Conservation (phyloP, 1,140 invertebrate species). For the Trichonephila clavata region DNA sequence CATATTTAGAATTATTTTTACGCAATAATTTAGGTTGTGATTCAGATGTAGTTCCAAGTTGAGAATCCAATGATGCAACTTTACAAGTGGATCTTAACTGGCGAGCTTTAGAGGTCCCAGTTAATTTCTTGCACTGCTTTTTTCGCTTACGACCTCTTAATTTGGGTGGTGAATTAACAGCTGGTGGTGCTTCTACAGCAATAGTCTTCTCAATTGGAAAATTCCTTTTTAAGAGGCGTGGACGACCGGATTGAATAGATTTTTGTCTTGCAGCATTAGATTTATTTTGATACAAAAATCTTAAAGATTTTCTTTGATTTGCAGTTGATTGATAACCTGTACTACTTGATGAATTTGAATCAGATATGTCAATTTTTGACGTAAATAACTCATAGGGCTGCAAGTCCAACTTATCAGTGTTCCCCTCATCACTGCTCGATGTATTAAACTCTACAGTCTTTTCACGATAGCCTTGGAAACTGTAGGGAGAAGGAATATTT, state of each 20-base stretch:
- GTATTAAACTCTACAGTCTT: background rate
- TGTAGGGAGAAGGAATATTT: background rate
- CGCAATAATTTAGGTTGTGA: background rate
- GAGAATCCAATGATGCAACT: background rate
- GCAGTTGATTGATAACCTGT: background rate
- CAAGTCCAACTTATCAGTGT: background rate
- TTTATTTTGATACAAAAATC: background rate
- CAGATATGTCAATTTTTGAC: background rate
- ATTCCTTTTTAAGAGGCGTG: too few species aligned
- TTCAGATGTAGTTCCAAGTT: background rate
- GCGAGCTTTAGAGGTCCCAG: too few species aligned
- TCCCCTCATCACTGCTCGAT: background rate
- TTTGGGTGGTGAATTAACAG: background rate
- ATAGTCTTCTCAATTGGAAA: background rate
- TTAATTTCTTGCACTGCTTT: background rate
- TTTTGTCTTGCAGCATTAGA: background rate
- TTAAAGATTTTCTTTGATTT: background rate
- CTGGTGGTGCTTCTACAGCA: background rate
- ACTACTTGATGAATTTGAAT: background rate
- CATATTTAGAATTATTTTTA: background rate
- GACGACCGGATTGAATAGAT: background rate
- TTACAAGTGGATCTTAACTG: too few species aligned
- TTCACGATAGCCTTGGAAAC: background rate
- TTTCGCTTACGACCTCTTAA: too few species aligned
- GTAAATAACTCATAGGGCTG: background rate